These are phyloP conservation scores for Cyprinodon diabolis DNA, from an alignment of 2,797 vertebrate genomes.

Conservation along the genomic window DNA sequence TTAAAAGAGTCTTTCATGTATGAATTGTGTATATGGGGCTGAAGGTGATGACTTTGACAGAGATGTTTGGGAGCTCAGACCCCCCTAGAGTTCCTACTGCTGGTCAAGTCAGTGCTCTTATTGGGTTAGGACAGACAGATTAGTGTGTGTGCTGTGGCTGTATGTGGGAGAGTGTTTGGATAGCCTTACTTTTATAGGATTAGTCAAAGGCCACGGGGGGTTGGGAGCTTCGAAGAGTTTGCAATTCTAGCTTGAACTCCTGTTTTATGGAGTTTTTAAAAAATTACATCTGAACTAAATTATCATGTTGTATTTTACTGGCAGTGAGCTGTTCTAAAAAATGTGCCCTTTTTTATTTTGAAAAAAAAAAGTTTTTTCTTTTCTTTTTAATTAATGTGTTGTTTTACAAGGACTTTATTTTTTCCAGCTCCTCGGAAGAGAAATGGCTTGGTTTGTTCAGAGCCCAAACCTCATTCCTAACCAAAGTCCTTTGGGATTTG, in stretches of 20 bases:
- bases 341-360: background rate
- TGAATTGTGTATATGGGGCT: constrained; percentile 31
- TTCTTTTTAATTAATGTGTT: background rate
- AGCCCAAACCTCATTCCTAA: background rate
- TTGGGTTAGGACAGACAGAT: constrained; percentile 62
- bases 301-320: background rate
- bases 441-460: constrained; percentile 2
- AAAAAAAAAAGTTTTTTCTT: background rate
- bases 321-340: background rate
- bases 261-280: constrained; percentile 2
- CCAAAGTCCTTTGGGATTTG: constrained; percentile 14
- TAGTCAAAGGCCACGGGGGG: constrained; percentile 55
- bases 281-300: background rate
- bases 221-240: background rate
- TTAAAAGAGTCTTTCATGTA: constrained; percentile 53
- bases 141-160: constrained; percentile 33
- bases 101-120: constrained; percentile 50
- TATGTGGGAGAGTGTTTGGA: constrained; percentile 51
- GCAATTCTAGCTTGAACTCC: background rate
- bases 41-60: constrained; percentile 38
- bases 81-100: constrained; percentile 47
- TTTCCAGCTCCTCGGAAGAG: constrained; percentile 6
- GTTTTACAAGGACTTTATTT: background rate
- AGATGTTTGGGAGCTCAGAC: constrained; percentile 46
- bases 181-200: constrained; percentile 63